phyloP scores from a whole-genome alignment of 2,888 invertebrate genomes.

The Stenurella melanura region DNA sequence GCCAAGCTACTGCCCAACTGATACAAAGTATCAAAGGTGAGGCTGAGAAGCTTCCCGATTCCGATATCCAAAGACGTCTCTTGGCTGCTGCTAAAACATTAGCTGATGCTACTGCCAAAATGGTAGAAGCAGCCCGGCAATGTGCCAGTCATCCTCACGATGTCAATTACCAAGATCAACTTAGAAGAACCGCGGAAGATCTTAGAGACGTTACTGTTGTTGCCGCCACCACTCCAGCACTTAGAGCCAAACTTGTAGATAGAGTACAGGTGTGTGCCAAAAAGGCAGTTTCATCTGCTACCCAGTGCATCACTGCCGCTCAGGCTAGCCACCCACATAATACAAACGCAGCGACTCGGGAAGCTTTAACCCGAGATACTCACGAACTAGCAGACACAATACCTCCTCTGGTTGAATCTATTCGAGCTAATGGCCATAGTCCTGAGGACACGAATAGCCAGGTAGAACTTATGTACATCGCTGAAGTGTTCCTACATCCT shows the following conservation, averaged over 20 bases:
- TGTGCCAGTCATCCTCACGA: slow-evolving; percentile 92
- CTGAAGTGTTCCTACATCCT: slow-evolving; percentile 88
- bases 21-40: slow-evolving; percentile 97
- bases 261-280: slow-evolving; percentile 84
- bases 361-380: slow-evolving; percentile 85
- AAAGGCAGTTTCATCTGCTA: slow-evolving; percentile 90
- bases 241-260: slow-evolving; percentile 83
- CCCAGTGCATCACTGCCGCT: slow-evolving; percentile 92
- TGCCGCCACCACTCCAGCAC: slow-evolving; percentile 85
- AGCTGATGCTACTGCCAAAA: slow-evolving; percentile 96
- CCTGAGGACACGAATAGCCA: slow-evolving; percentile 86
- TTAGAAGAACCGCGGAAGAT: slow-evolving; percentile 93
- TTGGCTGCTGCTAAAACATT: slow-evolving; percentile 95
- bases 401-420: slow-evolving; percentile 87
- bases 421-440: slow-evolving; percentile 80
- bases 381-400: slow-evolving; percentile 85
- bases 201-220: slow-evolving; percentile 92
- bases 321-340: slow-evolving; percentile 87
- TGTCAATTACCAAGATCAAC: slow-evolving; percentile 84
- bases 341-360: slow-evolving; percentile 80
- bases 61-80: slow-evolving; percentile 88
- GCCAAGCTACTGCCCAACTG: slow-evolving; percentile 94
- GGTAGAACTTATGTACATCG: slow-evolving; percentile 86
- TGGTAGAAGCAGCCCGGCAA: slow-evolving; percentile 95
- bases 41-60: slow-evolving; percentile 90